These are phyloP conservation scores for Agonum fuliginosum DNA, from an alignment of 2,888 invertebrate species.

Conservation along the genomic window DNA sequence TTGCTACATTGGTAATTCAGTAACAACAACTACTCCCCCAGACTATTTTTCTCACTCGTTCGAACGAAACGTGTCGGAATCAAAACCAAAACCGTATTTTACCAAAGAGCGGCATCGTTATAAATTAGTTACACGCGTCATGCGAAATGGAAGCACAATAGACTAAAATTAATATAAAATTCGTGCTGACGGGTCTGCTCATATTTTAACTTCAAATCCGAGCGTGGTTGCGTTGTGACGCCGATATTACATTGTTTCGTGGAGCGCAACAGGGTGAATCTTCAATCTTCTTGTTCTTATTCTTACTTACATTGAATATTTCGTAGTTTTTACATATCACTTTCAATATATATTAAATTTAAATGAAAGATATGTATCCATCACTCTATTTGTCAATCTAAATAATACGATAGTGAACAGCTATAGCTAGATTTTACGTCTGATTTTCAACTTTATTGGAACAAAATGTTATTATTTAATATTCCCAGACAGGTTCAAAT, in stretches of 20 bases:
- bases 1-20: too few species aligned
- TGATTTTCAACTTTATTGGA: too few species aligned
- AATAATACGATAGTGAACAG: too few species aligned
- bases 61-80: conserved; percentile 15
- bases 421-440: too few species aligned
- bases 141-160: conserved; percentile 39
- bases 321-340: conserved; percentile 17
- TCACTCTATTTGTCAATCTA: too few species aligned
- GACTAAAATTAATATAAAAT: conserved; percentile 50
- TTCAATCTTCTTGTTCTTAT: too few species aligned
- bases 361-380: too few species aligned
- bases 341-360: background rate
- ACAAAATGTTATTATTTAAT: too few species aligned
- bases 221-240: background rate
- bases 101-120: conserved; percentile 36
- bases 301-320: conserved; percentile 26
- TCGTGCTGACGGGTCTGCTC: conserved; percentile 40
- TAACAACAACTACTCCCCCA: background rate
- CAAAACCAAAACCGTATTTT: conserved; percentile 22
- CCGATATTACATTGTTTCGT: conserved; percentile 3
- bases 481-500: too few species aligned
- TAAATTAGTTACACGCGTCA: conserved; percentile 47
- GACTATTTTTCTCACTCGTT: background rate
- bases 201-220: conserved; percentile 37
- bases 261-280: conserved; percentile 26